Conservation (phyloP, 2,888 invertebrate genomes). For the Pterostichus niger region DNA sequence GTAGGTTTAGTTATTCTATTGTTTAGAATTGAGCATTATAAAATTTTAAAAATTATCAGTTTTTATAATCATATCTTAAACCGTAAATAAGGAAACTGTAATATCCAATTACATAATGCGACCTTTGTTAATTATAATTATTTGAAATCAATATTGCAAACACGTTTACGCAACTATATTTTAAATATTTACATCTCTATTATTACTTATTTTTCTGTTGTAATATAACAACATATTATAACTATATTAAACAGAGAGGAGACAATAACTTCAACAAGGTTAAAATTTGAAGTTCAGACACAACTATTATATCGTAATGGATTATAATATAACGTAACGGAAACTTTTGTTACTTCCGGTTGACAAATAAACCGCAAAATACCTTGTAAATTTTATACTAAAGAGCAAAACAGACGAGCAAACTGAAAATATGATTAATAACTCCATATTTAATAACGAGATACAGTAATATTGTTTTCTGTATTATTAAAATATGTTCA, state of each 20-base stretch:
- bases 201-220: neutral
- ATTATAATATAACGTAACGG: conserved; percentile 2
- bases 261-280: neutral
- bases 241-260: neutral
- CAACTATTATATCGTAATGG: conserved; percentile 15
- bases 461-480: too few relatives aligned
- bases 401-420: too few relatives aligned
- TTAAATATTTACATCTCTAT: neutral
- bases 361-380: neutral
- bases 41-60: neutral
- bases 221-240: neutral
- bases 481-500: too few relatives aligned
- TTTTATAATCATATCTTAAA: neutral
- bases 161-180: neutral
- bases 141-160: neutral
- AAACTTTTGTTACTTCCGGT: neutral
- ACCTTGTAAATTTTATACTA: neutral
- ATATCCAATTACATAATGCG: neutral
- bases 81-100: conserved; percentile 9
- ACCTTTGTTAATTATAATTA: neutral
- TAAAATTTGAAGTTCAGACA: conserved; percentile 33
- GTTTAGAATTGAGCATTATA: neutral
- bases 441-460: too few relatives aligned
- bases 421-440: too few relatives aligned
- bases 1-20: too few relatives aligned